Base-by-base conservation (phyloP, 2,113 vertebrate genomes). In the Pseudolaguvia tuberculata region DNA sequence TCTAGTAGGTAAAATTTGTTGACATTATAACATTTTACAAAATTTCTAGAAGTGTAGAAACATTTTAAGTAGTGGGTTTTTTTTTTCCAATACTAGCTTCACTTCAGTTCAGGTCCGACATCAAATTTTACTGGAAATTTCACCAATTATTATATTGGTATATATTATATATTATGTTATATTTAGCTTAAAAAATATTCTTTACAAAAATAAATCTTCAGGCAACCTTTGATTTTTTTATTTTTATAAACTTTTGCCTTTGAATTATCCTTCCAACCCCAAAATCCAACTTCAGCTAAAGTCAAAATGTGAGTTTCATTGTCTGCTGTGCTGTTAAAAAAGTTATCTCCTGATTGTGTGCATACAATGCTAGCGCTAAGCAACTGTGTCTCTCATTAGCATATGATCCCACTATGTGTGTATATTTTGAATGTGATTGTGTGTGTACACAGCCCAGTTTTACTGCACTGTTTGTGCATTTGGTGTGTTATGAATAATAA, bases 381-480 rank as follows among this genome's bases (percentile, higher is more conserved):
- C n/a, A 68, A 74, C 69, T 65, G 72, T 62, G 72, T 18, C 62
- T 11, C 29, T 39, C 56, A 73, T 82, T 82, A 78, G 78, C 56
- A 70, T 78, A 80, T 68, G 52, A 56, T 75, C 50, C 72, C 70
- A 73, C 51, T 73, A 73, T 76, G 42, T 58, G 61, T 62, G 31
- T 35, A 6, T 35, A 35, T 35, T 4, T 35, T 6, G 31, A 4
- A 35, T 35, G 31, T 35, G 31, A 71, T 73, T 73, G 42, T 51
- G 61, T 62, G 50, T 52, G 4, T 27, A 55, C n/a, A 61, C 27
- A 29, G 25, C 52, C 42, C 15, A 42, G 21, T 67, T 23, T 67
- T 27, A 62, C 56, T 70, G 78, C 18, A 72, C 78, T 59, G 62
- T 68, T 62, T 81, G 76, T 77, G 65, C 45, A 45, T 77, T 71